phyloP scores from a whole-genome alignment of 2,888 invertebrate genomes.

The Caenorhabditis imperialis region DNA sequence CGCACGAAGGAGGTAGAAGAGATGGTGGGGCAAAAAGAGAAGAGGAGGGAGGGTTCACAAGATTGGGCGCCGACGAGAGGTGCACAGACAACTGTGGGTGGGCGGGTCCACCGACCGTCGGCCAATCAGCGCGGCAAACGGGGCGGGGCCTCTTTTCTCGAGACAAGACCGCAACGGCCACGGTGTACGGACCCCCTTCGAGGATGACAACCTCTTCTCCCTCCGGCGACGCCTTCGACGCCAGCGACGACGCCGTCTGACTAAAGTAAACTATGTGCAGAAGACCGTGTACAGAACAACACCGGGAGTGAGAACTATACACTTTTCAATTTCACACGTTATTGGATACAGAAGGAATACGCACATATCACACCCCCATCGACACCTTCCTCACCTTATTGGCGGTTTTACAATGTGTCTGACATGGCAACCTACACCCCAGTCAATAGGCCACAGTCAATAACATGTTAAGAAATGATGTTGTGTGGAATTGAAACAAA shows the following conservation, averaged over 20 bases:
- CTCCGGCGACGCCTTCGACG: neutral
- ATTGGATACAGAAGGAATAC: constrained; percentile 43
- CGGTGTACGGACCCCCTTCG: constrained; percentile 30
- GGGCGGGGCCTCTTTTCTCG: constrained; percentile 35
- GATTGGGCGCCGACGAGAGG: constrained; percentile 25
- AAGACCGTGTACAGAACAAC: constrained; percentile 42
- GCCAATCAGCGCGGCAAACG: constrained; percentile 38
- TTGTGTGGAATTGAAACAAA: too few species aligned
- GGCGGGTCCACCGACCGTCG: constrained; percentile 21
- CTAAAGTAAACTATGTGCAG: constrained; percentile 49
- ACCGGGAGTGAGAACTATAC: constrained; percentile 30
- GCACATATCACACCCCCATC: too few species aligned
- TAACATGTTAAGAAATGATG: too few species aligned
- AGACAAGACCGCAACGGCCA: constrained; percentile 16
- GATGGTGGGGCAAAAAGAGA: constrained; percentile 20
- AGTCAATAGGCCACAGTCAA: too few species aligned
- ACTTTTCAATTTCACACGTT: constrained; percentile 56
- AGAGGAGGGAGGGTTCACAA: constrained; percentile 14
- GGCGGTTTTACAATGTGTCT: too few species aligned
- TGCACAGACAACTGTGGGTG: constrained; percentile 51
- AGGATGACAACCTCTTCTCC: constrained; percentile 30
- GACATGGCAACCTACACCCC: too few species aligned
- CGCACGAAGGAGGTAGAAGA: constrained; percentile 41
- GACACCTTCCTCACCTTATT: too few species aligned
- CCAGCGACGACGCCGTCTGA: constrained; percentile 15